Base-by-base conservation (phyloP, 2,888 invertebrate species). In the Erannis defoliaria region DNA sequence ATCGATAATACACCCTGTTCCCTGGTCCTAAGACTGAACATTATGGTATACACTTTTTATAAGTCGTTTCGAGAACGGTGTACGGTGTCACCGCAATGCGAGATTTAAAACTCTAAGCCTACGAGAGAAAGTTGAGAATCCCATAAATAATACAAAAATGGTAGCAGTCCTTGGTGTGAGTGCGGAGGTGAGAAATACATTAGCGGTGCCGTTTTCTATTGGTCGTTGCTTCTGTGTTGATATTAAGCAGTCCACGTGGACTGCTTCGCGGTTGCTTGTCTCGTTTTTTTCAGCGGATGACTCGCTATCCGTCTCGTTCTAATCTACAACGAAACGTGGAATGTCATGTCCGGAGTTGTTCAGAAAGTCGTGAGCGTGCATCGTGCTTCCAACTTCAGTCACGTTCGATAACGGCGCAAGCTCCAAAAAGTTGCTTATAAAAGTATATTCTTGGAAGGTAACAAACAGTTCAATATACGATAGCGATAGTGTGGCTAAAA, bases 141-240 rank as follows among this genome's bases (percentile, higher is more conserved):
- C 82, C 73, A 77, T 84, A 79, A 80, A 81, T 82, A 78, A 81
- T 84, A 67, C 73, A 82, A 79, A 85, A 88, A 85, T 87, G 84
- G 84, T 84, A 85, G 82, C 81, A 73, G 81, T 80, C 82, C 80
- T 86, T 87, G 87, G 90, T 91, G 90, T 92, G 93, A 89, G 93
- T 91, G 91, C 90, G 90, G 91, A 93, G 93, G 93, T 93, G 93
- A 93, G 93, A 93, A 93, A 93, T 93, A 93, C 93, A 93, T 93
- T 93, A 93, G 93, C 89, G 91, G 90, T 92, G 85, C 90, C 90
- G 91, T 91, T 91, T 90, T 88, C 93, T 86, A 93, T 93, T 93
- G 93, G 93, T 90, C 90, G 90, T 86, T 85, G 91, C 92, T 91
- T 86, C 92, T 85, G 93, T 92, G 93, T 93, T 90, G 90, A 90